phyloP scores from a whole-genome alignment of 2,797 vertebrate species.

The Stomatorhinus walkeri region DNA sequence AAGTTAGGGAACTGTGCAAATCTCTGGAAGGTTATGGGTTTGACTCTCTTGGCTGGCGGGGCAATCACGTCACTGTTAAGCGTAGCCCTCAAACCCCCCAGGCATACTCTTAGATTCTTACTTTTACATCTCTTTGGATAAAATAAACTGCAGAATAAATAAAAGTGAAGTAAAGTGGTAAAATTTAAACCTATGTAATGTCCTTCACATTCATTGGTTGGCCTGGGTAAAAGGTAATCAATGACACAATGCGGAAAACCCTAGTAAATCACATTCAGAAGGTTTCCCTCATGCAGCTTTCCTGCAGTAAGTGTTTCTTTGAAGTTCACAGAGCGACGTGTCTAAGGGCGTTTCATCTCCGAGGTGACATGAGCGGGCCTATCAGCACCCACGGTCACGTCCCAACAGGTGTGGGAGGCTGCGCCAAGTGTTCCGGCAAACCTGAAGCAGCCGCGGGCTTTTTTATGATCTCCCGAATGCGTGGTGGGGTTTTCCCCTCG shows the following conservation, averaged over 20 bases:
- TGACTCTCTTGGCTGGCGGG: background rate
- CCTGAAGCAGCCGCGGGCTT: background rate
- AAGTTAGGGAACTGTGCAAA: background rate
- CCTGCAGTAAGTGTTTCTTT: background rate
- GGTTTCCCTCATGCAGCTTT: background rate
- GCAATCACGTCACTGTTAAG: background rate
- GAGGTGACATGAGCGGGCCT: background rate
- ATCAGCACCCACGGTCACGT: background rate
- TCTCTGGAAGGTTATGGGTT: background rate
- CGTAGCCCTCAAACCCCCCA: background rate
- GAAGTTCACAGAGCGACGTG: background rate
- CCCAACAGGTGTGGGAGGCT: background rate
- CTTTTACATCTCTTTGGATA: background rate
- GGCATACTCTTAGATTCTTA: background rate
- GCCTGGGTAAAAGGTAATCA: background rate
- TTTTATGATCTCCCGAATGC: background rate
- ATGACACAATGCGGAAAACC: background rate
- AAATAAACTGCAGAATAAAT: background rate
- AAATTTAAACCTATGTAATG: background rate
- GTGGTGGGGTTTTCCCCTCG: conserved; percentile 48
- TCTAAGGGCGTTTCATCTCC: background rate
- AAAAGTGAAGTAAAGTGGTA: background rate
- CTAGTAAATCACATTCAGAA: background rate
- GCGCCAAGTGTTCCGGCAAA: background rate
- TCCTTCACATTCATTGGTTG: background rate